These are phyloP conservation scores for Psophia crepitans DNA, from an alignment of 2,113 vertebrate genomes.

Conservation along the genomic window DNA sequence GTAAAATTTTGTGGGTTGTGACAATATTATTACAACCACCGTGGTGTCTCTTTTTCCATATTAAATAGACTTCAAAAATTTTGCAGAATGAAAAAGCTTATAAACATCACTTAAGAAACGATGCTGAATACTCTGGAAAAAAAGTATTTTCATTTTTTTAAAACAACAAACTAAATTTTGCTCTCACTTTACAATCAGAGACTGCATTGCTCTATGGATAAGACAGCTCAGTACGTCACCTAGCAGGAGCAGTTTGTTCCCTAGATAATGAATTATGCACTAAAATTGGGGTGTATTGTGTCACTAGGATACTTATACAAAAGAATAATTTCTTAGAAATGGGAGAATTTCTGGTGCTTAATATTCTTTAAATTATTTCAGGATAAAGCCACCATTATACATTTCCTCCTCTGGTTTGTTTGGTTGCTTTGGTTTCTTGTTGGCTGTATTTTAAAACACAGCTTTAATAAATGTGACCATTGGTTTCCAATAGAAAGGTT, in stretches of 20 bases:
- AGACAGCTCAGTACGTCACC: not conserved
- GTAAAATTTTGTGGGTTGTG: not conserved
- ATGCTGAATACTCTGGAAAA: not conserved
- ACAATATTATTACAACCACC: not conserved
- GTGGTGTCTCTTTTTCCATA: not conserved
- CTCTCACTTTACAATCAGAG: not conserved
- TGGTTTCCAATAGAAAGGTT: constrained; percentile 11
- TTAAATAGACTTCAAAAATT: not conserved
- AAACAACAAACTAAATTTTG: not conserved
- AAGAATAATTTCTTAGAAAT: not conserved
- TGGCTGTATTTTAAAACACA: not conserved
- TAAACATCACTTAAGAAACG: not conserved
- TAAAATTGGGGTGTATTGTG: not conserved
- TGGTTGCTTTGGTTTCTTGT: not conserved
- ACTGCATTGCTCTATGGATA: not conserved
- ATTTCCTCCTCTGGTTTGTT: not conserved
- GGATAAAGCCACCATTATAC: not conserved
- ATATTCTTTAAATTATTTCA: not conserved
- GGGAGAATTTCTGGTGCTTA: not conserved
- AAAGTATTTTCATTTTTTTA: not conserved
- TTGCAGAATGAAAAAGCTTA: not conserved
- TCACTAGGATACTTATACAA: not conserved
- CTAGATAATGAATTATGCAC: not conserved
- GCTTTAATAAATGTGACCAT: not conserved
- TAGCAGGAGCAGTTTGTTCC: not conserved